A percentile compares a stretch with the other conserved stretches of the same genome.
These are phyloP conservation scores for Ceyx melanurus DNA, from an alignment of 2,113 vertebrate genomes.

Conservation along the genomic window DNA sequence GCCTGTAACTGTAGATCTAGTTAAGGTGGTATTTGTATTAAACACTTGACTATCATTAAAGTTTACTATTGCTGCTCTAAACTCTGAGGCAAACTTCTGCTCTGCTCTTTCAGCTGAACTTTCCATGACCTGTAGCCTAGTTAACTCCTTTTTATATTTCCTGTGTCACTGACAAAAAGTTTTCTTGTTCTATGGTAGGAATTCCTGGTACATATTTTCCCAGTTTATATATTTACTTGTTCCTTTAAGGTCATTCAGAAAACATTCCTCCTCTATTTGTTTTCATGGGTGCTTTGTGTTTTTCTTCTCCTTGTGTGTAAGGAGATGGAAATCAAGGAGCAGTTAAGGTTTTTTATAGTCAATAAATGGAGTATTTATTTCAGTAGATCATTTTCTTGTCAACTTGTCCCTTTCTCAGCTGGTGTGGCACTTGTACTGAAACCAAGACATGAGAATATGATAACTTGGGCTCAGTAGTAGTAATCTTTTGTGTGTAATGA, in stretches of 20 bases:
- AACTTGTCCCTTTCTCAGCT: background rate
- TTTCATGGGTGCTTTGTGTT: background rate
- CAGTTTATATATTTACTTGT: background rate
- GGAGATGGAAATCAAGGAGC: background rate
- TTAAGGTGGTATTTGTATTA: slow-evolving; percentile 18
- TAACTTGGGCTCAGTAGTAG: background rate
- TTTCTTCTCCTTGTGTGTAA: background rate
- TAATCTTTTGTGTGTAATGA: background rate
- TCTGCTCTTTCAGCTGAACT: slow-evolving; percentile 32
- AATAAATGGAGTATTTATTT: background rate
- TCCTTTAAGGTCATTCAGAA: background rate
- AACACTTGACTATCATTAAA: slow-evolving; percentile 21
- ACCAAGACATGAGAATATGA: background rate
- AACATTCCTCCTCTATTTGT: background rate
- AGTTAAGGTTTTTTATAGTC: background rate
- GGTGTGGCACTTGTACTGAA: background rate
- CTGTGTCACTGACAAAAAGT: background rate
- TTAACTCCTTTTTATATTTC: slow-evolving; percentile 21
- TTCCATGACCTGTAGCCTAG: background rate
- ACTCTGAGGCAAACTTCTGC: slow-evolving; percentile 5
- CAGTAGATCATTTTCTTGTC: background rate
- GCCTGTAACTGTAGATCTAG: slow-evolving; percentile 3
- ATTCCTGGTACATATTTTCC: background rate
- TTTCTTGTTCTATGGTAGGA: background rate
- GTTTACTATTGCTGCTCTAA: slow-evolving; percentile 1